Percentiles rank a stretch among this genome's conserved stretches.
phyloP scores from a whole-genome alignment of 2,797 vertebrate species.

The Basileuterus tristriatus region DNA sequence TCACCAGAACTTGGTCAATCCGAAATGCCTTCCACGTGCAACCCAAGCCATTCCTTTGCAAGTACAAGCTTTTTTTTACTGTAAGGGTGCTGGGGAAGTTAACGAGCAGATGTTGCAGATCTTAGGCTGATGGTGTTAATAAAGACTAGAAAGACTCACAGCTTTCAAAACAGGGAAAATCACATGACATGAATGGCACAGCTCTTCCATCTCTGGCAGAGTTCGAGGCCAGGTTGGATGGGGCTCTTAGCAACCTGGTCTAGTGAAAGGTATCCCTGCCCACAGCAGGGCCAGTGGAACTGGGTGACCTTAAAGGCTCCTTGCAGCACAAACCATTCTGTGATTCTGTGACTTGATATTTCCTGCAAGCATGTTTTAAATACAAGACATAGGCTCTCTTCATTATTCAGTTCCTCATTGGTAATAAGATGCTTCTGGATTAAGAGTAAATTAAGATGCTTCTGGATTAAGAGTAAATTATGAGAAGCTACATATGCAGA shows the following conservation, averaged over 20 bases:
- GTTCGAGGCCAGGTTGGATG: neutral
- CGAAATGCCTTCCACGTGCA: neutral
- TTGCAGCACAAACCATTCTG: neutral
- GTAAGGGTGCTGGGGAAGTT: neutral
- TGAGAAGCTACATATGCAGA: neutral
- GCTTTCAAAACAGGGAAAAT: neutral
- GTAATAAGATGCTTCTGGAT: neutral
- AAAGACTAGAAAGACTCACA: neutral
- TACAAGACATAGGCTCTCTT: neutral
- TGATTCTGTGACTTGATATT: neutral
- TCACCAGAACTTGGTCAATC: neutral
- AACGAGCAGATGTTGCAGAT: neutral
- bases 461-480: neutral
- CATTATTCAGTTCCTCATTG: neutral
- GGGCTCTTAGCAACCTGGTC: neutral
- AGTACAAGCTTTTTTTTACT: neutral
- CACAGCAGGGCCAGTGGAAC: neutral
- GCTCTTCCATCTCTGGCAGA: neutral
- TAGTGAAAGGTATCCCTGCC: neutral
- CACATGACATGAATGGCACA: fast-evolving
- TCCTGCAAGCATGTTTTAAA: neutral
- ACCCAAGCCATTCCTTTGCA: neutral
- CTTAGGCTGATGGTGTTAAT: neutral
- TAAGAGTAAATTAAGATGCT: neutral
- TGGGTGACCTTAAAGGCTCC: neutral